Base-by-base conservation (phyloP, 2,113 vertebrate species). In the Nyctibius bracteatus region DNA sequence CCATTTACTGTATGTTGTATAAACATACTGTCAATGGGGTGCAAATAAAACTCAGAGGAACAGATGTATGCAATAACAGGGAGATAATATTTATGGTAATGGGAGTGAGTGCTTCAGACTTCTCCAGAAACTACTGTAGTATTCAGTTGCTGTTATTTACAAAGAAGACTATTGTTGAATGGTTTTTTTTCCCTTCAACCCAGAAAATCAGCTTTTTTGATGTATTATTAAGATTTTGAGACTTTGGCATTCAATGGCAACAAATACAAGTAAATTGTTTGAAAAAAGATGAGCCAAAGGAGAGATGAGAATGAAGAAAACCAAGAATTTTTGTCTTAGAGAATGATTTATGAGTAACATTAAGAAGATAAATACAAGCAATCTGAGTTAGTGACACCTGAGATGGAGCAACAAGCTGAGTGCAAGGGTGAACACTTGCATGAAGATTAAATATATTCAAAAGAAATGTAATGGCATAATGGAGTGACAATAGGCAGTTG, bases 131-230 rank as follows among this genome's bases (percentile, higher is more conserved):
- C 3, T 54, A 9, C 11, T 52, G 5, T 31, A 43, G 5, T 18
- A 13, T 81, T 78, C 25, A 35, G 3, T 33, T 79, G 23, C 25
- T 27, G 5, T 37, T 62, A 30, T 68, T 57, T 65, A 41, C 1
- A 7, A 55, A n/a, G 23, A 6, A 4, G 5, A 7, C 12, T 72
- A 12, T 30, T 30, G 18, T 28, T 77, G 33, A 55, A n/a, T 23
- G 12, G 31, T 70, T 66, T 37, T 68, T 35, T 51, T 21, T 27
- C 14, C 82, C n/a, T 59, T 74, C 33, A 58, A n/a, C 5, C 12
- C 6, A 1, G 12, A 14, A 55, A n/a, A 41, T 11, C 1, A 7
- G 2, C 3, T 35, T 46, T 67, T 77, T 67, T 66, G 0, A 24
- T 44, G 3, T 31, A n/a, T 28, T 57, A 23, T 41, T 71, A 86